phyloP scores from a whole-genome alignment of 1,140 invertebrate genomes.

The Pissodes strobi region DNA sequence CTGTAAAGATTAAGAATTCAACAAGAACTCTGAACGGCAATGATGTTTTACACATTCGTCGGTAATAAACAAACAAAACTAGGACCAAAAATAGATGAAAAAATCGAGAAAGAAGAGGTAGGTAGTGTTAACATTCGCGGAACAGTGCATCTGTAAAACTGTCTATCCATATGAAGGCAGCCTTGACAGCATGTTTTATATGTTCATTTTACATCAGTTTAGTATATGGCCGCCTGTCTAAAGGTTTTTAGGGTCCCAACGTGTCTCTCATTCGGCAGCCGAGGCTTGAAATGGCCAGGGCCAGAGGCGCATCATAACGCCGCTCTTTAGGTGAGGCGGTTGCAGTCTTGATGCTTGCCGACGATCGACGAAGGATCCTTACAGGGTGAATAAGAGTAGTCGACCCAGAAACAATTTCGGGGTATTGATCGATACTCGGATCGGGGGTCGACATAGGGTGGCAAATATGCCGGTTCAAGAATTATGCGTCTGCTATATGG shows the following conservation, averaged over 20 bases:
- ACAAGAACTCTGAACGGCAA: no score
- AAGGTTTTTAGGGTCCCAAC: constrained; percentile 36
- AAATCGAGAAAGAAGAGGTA: not conserved
- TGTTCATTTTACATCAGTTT: constrained; percentile 52
- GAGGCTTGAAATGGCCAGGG: constrained; percentile 29
- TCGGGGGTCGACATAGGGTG: no score
- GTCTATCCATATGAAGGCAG: constrained; percentile 29
- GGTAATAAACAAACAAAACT: not conserved
- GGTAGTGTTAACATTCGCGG: constrained; percentile 23
- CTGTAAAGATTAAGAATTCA: no score
- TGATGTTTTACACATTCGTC: no score
- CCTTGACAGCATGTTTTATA: constrained; percentile 52
- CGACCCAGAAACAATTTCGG: no score
- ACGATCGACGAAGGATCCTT: constrained; percentile 14
- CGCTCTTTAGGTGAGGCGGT: constrained; percentile 14
- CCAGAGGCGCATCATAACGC: constrained; percentile 26
- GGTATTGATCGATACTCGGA: no score
- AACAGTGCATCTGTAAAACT: constrained; percentile 30
- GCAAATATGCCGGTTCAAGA: no score
- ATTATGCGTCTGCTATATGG: no score
- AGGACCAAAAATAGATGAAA: not conserved
- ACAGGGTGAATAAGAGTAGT: constrained; percentile 11
- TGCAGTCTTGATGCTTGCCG: constrained; percentile 25
- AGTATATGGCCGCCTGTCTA: constrained; percentile 32
- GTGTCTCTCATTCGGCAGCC: constrained; percentile 33